A percentile compares a stretch with the other conserved stretches of the same genome.
Conservation (phyloP, 2,888 invertebrate genomes). For the Vanessa cardui region DNA sequence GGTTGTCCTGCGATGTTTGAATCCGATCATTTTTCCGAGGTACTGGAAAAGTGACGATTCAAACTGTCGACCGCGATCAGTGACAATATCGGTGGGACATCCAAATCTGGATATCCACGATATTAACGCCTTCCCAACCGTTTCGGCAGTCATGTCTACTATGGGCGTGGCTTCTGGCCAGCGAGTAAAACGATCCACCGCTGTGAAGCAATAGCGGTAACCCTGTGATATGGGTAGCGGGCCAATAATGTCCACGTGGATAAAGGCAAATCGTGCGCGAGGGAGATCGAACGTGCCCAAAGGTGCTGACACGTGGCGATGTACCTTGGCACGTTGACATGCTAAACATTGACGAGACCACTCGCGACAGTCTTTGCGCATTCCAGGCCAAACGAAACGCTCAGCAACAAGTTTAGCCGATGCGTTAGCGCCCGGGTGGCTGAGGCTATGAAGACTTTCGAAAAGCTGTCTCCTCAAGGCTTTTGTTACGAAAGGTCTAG, state of each 20-base stretch:
- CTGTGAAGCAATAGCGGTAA: slow-evolving; percentile 12
- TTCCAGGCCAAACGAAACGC: slow-evolving; percentile 57
- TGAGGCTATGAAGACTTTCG: slow-evolving; percentile 28
- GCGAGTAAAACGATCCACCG: background rate
- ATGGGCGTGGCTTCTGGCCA: slow-evolving; percentile 31
- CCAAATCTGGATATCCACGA: slow-evolving; percentile 64
- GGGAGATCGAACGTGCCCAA: slow-evolving; percentile 3
- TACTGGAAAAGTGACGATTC: slow-evolving; percentile 41
- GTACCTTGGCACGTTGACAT: slow-evolving; percentile 17
- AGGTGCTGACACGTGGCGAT: slow-evolving; percentile 4
- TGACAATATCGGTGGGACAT: slow-evolving; percentile 48
- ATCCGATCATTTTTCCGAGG: slow-evolving; percentile 47
- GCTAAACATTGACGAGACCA: slow-evolving; percentile 5
- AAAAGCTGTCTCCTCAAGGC: too few relatives aligned
- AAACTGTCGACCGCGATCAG: slow-evolving; percentile 50
- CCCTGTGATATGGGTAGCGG: background rate
- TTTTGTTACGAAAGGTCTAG: too few relatives aligned
- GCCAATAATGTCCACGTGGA: slow-evolving; percentile 16
- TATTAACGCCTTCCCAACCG: slow-evolving; percentile 46
- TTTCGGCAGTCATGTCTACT: slow-evolving; percentile 4
- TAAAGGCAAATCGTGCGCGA: background rate
- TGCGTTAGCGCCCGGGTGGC: slow-evolving; percentile 38
- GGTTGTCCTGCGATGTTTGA: slow-evolving; percentile 41
- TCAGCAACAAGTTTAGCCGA: slow-evolving; percentile 44
- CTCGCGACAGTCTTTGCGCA: slow-evolving; percentile 44